Percentiles rank a stretch among this genome's conserved stretches.
Conservation (phyloP, 2,797 vertebrate species). For the Chelmon rostratus region DNA sequence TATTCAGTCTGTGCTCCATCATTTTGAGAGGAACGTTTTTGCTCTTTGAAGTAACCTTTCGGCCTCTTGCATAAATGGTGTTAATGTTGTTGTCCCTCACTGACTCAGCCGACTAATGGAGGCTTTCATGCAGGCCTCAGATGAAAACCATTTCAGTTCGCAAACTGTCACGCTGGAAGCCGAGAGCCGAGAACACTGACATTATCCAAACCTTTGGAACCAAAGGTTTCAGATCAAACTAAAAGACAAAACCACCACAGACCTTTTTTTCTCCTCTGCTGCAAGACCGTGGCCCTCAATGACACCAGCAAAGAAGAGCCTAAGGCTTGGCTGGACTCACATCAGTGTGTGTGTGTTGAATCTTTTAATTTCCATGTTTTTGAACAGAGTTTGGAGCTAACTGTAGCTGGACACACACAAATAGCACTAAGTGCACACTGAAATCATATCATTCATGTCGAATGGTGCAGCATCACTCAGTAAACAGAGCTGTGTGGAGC, state of each 20-base stretch:
- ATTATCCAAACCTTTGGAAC: background rate
- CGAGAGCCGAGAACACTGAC: background rate
- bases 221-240: slow-evolving; percentile 1
- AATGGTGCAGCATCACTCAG: too few relatives aligned
- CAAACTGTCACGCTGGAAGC: background rate
- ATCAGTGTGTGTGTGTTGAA: too few relatives aligned
- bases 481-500: too few relatives aligned
- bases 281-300: background rate
- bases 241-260: background rate
- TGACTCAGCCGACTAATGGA: background rate
- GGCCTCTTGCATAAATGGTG: background rate
- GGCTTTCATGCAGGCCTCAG: background rate
- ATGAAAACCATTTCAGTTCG: background rate
- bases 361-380: too few relatives aligned
- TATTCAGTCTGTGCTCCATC: background rate
- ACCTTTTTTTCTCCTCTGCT: background rate
- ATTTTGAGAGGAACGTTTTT: background rate
- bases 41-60: background rate
- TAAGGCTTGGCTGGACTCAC: slow-evolving; percentile 1
- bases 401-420: too few relatives aligned
- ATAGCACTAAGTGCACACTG: too few relatives aligned
- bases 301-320: background rate
- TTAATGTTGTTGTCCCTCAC: background rate
- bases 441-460: background rate
- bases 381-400: too few relatives aligned